phyloP scores from a whole-genome alignment of 2,888 invertebrate genomes.

The Atrina japonica region DNA sequence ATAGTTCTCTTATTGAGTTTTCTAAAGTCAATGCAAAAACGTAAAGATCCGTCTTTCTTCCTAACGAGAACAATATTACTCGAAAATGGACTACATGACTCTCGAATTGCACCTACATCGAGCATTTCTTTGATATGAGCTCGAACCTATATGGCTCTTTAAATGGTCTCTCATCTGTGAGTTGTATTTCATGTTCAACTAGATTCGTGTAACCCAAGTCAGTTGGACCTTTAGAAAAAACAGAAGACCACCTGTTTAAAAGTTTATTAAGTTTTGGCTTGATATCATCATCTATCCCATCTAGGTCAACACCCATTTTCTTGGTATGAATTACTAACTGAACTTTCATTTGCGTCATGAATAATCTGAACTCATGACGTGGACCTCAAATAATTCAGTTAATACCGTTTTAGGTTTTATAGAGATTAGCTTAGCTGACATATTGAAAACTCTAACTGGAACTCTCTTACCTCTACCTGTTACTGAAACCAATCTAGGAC shows the following conservation, averaged over 20 bases:
- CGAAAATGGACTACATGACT: constrained; percentile 27
- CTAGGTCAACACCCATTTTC: background rate
- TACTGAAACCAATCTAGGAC: constrained; percentile 13
- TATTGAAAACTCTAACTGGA: constrained; percentile 32
- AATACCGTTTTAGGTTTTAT: constrained; percentile 22
- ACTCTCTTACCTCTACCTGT: constrained; percentile 6
- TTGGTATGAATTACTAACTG: too few species aligned
- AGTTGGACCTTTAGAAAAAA: constrained; percentile 25
- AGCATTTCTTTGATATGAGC: constrained; percentile 14
- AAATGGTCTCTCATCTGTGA: constrained; percentile 21
- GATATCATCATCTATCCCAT: background rate
- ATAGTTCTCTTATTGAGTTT: constrained; percentile 24
- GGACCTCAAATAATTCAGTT: constrained; percentile 16
- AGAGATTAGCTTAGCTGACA: constrained; percentile 30
- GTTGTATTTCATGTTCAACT: constrained; percentile 26
- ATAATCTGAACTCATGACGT: constrained; percentile 24
- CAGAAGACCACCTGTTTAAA: background rate
- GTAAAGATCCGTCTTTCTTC: constrained; percentile 28
- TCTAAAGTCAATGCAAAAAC: constrained; percentile 37
- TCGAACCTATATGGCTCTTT: too few species aligned
- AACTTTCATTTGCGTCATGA: background rate
- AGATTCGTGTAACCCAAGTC: constrained; percentile 25
- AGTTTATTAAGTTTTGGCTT: background rate
- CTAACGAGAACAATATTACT: constrained; percentile 38
- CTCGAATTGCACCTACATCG: constrained; percentile 18